Conservation (phyloP, 2,797 vertebrate species). For the Fringilla coelebs region DNA sequence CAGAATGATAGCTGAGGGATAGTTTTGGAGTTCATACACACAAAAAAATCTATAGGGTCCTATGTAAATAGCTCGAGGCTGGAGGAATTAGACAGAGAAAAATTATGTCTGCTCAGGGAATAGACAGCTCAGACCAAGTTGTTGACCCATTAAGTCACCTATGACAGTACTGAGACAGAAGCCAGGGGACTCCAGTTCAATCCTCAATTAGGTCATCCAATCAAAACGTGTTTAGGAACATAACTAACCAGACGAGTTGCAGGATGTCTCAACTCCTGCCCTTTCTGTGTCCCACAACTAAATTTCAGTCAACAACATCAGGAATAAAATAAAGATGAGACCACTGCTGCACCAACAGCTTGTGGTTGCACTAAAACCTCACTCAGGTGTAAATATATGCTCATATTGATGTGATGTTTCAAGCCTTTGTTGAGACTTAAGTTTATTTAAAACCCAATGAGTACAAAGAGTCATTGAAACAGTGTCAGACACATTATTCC, state of each 20-base stretch:
- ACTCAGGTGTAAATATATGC: not conserved
- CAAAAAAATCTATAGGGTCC: conserved; percentile 37
- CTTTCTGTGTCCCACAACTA: not conserved
- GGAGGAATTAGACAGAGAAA: conserved; percentile 55
- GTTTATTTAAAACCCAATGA: not conserved
- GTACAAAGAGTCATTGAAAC: not conserved
- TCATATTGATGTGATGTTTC: not conserved
- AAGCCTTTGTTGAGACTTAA: not conserved
- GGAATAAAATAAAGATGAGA: not conserved
- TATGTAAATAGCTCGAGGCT: conserved; percentile 59
- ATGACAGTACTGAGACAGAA: conserved; percentile 5
- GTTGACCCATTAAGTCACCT: conserved; percentile 45
- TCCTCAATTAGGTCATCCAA: conserved; percentile 60
- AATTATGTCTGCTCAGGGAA: conserved; percentile 18
- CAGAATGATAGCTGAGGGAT: conserved; percentile 7
- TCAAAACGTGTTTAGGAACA: not conserved
- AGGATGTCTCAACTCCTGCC: not conserved
- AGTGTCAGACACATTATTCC: not conserved
- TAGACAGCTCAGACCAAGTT: conserved; percentile 29
- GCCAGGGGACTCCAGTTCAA: conserved; percentile 32
- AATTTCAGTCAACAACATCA: not conserved
- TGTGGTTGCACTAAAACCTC: not conserved
- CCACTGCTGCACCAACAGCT: not conserved
- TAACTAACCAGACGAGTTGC: not conserved
- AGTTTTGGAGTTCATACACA: conserved; percentile 9